Evolutionary conservation across 2,888 invertebrate species (phyloP).

Genomic region (Plebejus argus): DNA sequence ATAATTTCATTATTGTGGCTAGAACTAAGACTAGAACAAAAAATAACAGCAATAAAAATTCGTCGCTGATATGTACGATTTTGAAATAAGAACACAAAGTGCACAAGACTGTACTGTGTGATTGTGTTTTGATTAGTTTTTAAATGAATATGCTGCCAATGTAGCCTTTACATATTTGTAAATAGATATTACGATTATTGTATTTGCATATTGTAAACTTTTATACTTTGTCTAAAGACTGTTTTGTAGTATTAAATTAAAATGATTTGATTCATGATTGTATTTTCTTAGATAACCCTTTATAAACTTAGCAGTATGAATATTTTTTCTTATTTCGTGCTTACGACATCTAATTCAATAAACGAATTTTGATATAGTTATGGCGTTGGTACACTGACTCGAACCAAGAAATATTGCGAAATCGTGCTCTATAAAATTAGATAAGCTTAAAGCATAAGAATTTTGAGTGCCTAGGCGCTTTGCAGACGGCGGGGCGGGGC

Average conservation of each 20-base stretch:
- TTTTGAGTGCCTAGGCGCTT: too few relatives aligned
- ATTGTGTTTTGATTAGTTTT: neutral
- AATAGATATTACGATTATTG: slow-evolving; percentile 26
- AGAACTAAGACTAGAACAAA: neutral
- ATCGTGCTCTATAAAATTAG: too few relatives aligned
- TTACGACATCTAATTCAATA: too few relatives aligned
- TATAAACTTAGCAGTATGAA: too few relatives aligned
- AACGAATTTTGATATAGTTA: too few relatives aligned
- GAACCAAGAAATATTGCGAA: too few relatives aligned
- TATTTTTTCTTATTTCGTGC: too few relatives aligned
- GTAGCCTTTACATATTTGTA: slow-evolving; percentile 35
- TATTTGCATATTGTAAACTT: slow-evolving; percentile 8
- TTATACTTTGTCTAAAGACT: slow-evolving; percentile 29
- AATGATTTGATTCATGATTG: slow-evolving; percentile 11
- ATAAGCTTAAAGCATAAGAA: too few relatives aligned
- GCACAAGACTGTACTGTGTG: neutral
- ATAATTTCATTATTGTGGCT: neutral
- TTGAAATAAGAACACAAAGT: neutral
- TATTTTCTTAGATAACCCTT: neutral
- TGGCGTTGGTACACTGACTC: too few relatives aligned
- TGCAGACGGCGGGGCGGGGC: too few relatives aligned
- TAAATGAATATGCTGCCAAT: neutral
- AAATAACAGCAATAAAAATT: neutral
- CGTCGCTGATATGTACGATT: neutral
- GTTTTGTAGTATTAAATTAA: slow-evolving; percentile 20